Percentiles rank a stretch among this genome's conserved stretches.
Evolutionary conservation across 2,888 invertebrate species (phyloP).

Genomic region (Orthonevra nobilis): DNA sequence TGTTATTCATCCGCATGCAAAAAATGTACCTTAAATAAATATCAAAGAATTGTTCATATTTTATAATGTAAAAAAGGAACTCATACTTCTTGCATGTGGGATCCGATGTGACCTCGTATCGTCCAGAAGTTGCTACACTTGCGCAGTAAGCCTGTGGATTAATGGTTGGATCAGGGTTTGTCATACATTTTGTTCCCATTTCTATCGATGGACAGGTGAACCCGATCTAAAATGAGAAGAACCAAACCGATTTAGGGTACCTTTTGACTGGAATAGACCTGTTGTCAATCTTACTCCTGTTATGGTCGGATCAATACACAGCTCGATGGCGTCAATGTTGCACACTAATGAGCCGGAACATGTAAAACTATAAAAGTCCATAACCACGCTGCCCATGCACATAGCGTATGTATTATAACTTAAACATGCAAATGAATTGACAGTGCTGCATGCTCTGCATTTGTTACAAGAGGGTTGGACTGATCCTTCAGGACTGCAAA

Average conservation of each 20-base stretch:
- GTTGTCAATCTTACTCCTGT: conserved; percentile 15
- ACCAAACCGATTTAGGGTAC: too few relatives aligned
- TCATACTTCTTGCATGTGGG: conserved; percentile 9
- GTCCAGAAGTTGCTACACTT: not conserved
- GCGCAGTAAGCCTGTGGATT: conserved; percentile 11
- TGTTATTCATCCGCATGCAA: not conserved
- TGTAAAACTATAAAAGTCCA: not conserved
- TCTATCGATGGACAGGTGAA: conserved; percentile 37
- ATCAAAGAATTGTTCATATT: not conserved
- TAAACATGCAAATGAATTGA: conserved; percentile 4
- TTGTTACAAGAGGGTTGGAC: conserved; percentile 4
- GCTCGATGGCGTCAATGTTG: conserved; percentile 9
- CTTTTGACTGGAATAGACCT: too few relatives aligned
- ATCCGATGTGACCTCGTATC: conserved; percentile 28
- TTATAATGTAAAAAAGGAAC: not conserved
- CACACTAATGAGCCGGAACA: conserved; percentile 27
- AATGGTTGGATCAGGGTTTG: conserved; percentile 9
- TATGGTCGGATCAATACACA: conserved; percentile 35
- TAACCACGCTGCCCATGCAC: not conserved
- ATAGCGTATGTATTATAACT: conserved; percentile 5
- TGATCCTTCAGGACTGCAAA: conserved; percentile 16
- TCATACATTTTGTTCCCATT: not conserved
- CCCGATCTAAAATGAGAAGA: conserved; percentile 20
- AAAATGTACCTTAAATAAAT: conserved; percentile 27
- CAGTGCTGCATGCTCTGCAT: conserved; percentile 15